Base-by-base conservation (phyloP, 2,797 vertebrate genomes). In the Sebastes jordani region DNA sequence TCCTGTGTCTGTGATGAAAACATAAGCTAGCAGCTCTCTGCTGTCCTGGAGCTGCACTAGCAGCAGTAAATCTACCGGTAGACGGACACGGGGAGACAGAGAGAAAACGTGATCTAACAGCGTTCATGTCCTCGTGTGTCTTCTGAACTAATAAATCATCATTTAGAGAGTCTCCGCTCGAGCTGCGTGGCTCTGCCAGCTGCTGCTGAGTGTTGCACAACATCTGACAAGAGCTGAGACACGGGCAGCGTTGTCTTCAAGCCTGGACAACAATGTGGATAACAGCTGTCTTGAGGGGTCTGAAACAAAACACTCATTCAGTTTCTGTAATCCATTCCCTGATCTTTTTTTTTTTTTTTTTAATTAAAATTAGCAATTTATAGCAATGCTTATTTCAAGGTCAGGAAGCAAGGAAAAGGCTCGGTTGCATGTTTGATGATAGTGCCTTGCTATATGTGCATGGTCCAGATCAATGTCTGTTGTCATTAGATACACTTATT, bases 1-100 rank as follows among this genome's bases (percentile, higher is more conserved):
- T 93, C 92, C 92, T 91, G 92, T 91, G 91, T 79, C 86, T 82
- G 78, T 89, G 90, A 92, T 92, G 91, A 91, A 91, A 90, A 93
- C 82, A 89, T 86, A 83, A 89, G 86, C 85, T 86, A 27, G 74
- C 90, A 76, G 86, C 76, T 88, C 87, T 81, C 34, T 78, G 78
- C 84, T 89, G 90, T 92, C 92, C 66, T 54, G 68, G 75, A 83
- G 74, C 82, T 72, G 76, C 82, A 64, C 74, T 20, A 3, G 71
- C 68, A 25, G 86, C 88, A 80, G 82, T 94, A 93, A 93, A 94
- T 93, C 90, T 85, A 67, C 13, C 54, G 11, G 67, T 3, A 74
- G 74, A 85, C 63, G 11, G 84, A 77, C 76, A 56, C 34, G n/a
- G 60, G 61, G 68, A 88, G 86, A 86, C 76, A 29, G 66, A 77